phyloP scores from a whole-genome alignment of 1,140 invertebrate species.

The Zophobas morio region DNA sequence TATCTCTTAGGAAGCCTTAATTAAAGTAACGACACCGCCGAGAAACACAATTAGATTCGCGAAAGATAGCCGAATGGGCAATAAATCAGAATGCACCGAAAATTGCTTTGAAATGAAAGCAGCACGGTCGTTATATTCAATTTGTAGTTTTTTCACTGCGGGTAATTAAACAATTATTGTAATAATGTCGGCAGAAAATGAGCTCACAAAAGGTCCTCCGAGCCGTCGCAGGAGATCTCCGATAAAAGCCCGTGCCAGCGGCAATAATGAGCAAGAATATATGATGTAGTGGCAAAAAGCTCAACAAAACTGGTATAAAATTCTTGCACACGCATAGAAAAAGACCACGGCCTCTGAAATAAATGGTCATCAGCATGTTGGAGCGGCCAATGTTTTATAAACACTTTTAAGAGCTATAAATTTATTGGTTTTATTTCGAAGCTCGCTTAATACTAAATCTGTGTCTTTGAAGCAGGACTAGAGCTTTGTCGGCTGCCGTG shows the following conservation, averaged over 20 bases:
- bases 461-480: constrained; percentile 63
- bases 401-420: constrained; percentile 65
- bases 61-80: constrained; percentile 27
- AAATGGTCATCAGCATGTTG: constrained; percentile 60
- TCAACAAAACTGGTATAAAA: constrained; percentile 58
- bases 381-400: constrained; percentile 63
- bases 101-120: constrained; percentile 17
- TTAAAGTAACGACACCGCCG: constrained; percentile 32
- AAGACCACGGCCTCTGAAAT: constrained; percentile 57
- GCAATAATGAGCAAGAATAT: constrained; percentile 46
- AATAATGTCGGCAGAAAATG: constrained; percentile 10
- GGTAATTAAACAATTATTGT: constrained; percentile 41
- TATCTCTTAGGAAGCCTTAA: constrained; percentile 18
- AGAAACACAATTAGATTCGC: constrained; percentile 29
- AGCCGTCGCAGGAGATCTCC: background rate
- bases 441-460: constrained; percentile 65
- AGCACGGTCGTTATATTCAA: background rate
- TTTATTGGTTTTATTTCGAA: constrained; percentile 64
- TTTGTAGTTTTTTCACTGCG: constrained; percentile 1
- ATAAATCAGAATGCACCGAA: constrained; percentile 31
- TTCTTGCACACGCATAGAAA: constrained; percentile 61
- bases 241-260: constrained; percentile 43
- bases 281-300: constrained; percentile 47
- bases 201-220: constrained; percentile 2
- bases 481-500: constrained; percentile 63